A percentile compares a stretch with the other conserved stretches of the same genome.
These are phyloP conservation scores for Botia kubotai DNA, from an alignment of 2,797 vertebrate species.

Conservation along the genomic window DNA sequence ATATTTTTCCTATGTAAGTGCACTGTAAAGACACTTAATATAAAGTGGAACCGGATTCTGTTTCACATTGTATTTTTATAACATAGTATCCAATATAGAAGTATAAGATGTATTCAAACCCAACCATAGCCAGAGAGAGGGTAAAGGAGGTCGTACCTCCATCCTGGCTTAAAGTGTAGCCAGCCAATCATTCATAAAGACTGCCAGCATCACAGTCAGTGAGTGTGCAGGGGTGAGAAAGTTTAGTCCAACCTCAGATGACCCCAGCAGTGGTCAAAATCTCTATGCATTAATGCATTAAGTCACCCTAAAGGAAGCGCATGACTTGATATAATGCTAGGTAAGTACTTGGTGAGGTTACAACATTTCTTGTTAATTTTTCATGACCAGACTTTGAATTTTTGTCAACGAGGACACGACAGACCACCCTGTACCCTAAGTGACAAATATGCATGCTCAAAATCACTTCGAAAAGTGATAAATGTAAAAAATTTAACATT, in stretches of 20 bases:
- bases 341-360: not conserved
- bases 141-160: conserved; percentile 44
- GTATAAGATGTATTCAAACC: not conserved
- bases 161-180: conserved; percentile 38
- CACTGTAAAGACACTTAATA: too few species aligned
- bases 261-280: conserved; percentile 33
- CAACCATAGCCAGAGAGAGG: not conserved
- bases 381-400: too few species aligned
- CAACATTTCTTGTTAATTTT: too few species aligned
- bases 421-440: too few species aligned
- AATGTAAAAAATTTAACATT: not conserved
- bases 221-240: conserved; percentile 51
- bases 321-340: not conserved
- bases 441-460: not conserved
- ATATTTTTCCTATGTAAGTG: too few species aligned
- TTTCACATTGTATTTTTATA: not conserved
- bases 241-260: conserved; percentile 50
- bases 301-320: not conserved
- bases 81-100: too few species aligned
- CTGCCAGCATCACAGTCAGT: conserved; percentile 52
- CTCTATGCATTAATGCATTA: not conserved
- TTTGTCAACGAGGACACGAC: too few species aligned
- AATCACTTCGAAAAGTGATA: not conserved
- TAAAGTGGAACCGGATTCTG: too few species aligned
- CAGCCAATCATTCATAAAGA: conserved; percentile 54